phyloP scores from a whole-genome alignment of 2,797 vertebrate genomes.

The Trichosurus vulpecula region DNA sequence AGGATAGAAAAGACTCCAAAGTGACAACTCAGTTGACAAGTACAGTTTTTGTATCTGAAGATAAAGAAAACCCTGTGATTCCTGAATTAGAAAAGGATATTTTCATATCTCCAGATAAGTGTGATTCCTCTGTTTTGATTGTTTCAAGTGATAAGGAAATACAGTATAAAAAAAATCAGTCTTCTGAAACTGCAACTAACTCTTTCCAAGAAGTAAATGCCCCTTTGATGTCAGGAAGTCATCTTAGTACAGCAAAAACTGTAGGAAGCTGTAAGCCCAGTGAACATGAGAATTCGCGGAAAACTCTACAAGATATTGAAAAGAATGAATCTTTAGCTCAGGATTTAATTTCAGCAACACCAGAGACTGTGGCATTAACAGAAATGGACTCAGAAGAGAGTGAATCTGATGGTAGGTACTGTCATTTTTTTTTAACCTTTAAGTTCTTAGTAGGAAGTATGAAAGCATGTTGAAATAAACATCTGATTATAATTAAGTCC shows the following conservation, averaged over 20 bases:
- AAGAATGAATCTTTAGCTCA: neutral
- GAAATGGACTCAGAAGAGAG: slow-evolving; percentile 80
- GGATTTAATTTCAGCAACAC: slow-evolving; percentile 3
- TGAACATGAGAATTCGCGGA: slow-evolving; percentile 4
- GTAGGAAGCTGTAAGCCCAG: slow-evolving; percentile 3
- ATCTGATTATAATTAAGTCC: neutral
- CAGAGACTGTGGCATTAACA: neutral
- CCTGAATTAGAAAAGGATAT: neutral
- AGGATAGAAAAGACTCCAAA: neutral
- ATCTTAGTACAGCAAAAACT: slow-evolving; percentile 7
- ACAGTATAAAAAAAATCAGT: slow-evolving; percentile 8
- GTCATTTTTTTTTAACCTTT: neutral
- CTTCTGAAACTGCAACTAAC: slow-evolving; percentile 9
- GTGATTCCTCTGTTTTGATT: neutral
- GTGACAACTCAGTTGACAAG: accelerated
- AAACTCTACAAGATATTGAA: neutral
- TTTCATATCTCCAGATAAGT: neutral
- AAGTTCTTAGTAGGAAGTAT: neutral
- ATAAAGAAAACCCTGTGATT: neutral
- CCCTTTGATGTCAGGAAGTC: neutral
- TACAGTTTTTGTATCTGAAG: neutral
- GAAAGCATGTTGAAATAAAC: neutral
- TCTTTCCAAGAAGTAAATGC: slow-evolving; percentile 17
- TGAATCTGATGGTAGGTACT: slow-evolving; percentile 84
- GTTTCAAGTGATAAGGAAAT: slow-evolving; percentile 41